Conservation (phyloP, 2,113 vertebrate genomes). For the Leuciscus idus region DNA sequence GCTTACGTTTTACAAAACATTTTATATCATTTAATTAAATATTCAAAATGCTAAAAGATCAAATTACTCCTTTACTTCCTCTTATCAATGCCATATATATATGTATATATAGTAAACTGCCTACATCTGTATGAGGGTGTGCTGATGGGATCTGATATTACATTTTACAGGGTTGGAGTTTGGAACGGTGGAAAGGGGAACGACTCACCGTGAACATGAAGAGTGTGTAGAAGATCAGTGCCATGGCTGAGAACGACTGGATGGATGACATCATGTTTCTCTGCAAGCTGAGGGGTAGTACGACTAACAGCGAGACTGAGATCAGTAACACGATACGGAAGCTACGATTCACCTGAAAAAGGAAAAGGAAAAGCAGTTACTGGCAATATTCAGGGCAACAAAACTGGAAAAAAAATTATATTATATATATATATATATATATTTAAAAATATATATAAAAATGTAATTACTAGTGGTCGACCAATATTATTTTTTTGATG, state of each 20-base stretch:
- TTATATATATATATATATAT: too few relatives aligned
- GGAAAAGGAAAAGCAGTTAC: neutral
- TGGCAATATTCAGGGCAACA: neutral
- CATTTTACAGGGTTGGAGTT: constrained; percentile 6
- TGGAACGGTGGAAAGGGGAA: constrained; percentile 10
- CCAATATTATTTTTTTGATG: too few relatives aligned
- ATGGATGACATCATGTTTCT: constrained; percentile 98
- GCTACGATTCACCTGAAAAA: constrained; percentile 81
- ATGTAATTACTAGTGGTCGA: too few relatives aligned
- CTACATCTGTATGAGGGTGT: neutral
- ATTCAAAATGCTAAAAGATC: neutral
- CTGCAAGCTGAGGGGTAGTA: constrained; percentile 95
- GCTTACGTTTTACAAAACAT: neutral
- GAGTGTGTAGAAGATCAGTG: constrained; percentile 92
- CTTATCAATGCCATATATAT: neutral
- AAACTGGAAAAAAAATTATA: too few relatives aligned
- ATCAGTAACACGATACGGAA: constrained; percentile 88
- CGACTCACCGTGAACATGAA: constrained; percentile 97
- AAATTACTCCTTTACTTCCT: neutral
- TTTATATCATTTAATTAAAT: neutral
- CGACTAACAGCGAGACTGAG: constrained; percentile 87
- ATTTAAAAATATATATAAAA: too few relatives aligned
- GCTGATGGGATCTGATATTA: neutral
- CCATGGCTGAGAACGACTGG: constrained; percentile 99
- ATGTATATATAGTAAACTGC: neutral